phyloP scores from a whole-genome alignment of 2,113 vertebrate genomes.

The Gila orcuttii region DNA sequence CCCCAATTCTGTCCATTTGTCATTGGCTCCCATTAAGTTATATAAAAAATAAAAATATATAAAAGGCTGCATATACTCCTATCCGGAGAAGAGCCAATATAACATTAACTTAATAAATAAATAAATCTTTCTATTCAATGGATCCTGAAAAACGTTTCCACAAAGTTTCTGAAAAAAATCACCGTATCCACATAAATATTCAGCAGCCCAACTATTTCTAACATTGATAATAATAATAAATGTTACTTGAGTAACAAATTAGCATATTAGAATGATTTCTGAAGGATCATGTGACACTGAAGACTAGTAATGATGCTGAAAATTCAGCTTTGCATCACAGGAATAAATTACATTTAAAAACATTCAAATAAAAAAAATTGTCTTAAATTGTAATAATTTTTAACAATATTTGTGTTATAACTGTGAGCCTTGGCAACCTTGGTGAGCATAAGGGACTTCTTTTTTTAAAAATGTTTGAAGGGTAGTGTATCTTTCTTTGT shows the following conservation, averaged over 20 bases:
- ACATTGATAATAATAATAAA: not conserved
- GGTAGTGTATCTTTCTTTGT: not conserved
- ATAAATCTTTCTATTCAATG: too few relatives aligned
- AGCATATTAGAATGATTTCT: not conserved
- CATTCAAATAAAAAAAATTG: not conserved
- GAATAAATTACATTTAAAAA: not conserved
- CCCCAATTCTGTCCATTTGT: not conserved
- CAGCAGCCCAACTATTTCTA: not conserved
- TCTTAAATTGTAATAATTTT: not conserved
- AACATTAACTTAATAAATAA: not conserved
- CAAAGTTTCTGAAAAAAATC: too few relatives aligned
- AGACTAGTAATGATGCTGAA: not conserved
- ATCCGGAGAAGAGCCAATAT: not conserved
- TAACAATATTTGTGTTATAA: not conserved
- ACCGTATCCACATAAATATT: not conserved
- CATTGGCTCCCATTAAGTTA: not conserved
- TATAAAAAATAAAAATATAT: not conserved
- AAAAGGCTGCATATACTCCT: not conserved
- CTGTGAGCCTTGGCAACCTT: not conserved
- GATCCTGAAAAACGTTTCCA: too few relatives aligned
- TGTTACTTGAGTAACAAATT: not conserved
- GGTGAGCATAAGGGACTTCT: not conserved
- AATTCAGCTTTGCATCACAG: not conserved
- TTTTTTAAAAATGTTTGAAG: not conserved
- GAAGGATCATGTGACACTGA: not conserved